Evolutionary conservation across 2,113 vertebrate genomes (phyloP).

Genomic region (Pseudorectes ferrugineus): DNA sequence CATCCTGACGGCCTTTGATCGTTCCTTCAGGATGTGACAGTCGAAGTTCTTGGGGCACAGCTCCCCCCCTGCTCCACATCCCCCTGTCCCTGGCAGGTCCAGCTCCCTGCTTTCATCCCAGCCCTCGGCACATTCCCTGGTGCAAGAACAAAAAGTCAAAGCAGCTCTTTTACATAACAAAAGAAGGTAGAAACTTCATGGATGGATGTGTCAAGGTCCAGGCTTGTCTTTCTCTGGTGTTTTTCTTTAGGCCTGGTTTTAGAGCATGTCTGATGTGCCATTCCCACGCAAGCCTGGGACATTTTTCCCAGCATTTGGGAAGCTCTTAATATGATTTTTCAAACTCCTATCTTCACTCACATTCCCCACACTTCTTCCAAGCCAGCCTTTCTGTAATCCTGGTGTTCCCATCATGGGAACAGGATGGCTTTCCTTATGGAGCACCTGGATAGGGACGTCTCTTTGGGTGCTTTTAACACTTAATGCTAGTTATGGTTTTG

Average conservation of each 20-base stretch:
- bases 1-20: neutral
- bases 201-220: neutral
- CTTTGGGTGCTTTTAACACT: neutral
- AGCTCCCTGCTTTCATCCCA: neutral
- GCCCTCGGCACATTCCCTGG: neutral
- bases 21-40: neutral
- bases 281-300: neutral
- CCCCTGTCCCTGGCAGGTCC: neutral
- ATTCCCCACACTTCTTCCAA: neutral
- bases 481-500: neutral
- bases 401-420: neutral
- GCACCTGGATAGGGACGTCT: neutral
- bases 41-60: neutral
- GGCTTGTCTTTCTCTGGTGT: neutral
- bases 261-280: rapidly evolving
- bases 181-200: neutral
- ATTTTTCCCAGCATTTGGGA: neutral
- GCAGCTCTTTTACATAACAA: neutral
- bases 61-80: neutral
- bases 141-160: neutral
- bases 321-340: neutral
- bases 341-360: neutral
- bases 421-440: neutral
- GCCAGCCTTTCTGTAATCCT: neutral
- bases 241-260: neutral